phyloP scores from a whole-genome alignment of 2,797 vertebrate genomes.

The Sebastes elongatus region DNA sequence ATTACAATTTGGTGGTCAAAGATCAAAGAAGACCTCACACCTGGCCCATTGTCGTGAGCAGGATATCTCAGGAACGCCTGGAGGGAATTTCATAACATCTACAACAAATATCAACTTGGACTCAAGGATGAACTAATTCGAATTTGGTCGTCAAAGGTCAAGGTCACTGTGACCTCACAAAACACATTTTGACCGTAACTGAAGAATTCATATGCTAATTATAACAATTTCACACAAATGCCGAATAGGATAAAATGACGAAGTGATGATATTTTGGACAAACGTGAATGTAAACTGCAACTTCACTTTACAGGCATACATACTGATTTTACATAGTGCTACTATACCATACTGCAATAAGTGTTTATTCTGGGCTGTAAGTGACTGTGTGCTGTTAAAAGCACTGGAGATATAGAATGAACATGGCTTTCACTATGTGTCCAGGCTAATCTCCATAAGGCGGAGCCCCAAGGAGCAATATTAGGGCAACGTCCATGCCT shows the following conservation, averaged over 20 bases:
- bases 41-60: not conserved
- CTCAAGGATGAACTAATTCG: not conserved
- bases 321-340: not conserved
- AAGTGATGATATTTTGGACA: not conserved
- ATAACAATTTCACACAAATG: not conserved
- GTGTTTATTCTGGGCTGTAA: not conserved
- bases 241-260: not conserved
- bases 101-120: not conserved
- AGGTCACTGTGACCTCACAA: not conserved
- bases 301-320: not conserved
- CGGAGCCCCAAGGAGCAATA: slow-evolving; percentile 34
- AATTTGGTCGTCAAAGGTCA: not conserved
- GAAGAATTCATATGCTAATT: not conserved
- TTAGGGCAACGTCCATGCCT: slow-evolving; percentile 15
- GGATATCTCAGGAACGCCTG: not conserved
- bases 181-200: not conserved
- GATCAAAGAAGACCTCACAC: too few species aligned
- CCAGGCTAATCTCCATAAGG: slow-evolving; percentile 37
- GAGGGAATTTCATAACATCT: not conserved
- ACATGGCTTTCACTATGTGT: slow-evolving; percentile 21
- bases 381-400: slow-evolving; percentile 7
- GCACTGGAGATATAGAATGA: slow-evolving; percentile 15
- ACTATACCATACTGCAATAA: not conserved
- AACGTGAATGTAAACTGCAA: not conserved
- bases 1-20: too few species aligned